These are phyloP conservation scores for Archips xylosteana DNA, from an alignment of 2,888 invertebrate species.

Conservation along the genomic window DNA sequence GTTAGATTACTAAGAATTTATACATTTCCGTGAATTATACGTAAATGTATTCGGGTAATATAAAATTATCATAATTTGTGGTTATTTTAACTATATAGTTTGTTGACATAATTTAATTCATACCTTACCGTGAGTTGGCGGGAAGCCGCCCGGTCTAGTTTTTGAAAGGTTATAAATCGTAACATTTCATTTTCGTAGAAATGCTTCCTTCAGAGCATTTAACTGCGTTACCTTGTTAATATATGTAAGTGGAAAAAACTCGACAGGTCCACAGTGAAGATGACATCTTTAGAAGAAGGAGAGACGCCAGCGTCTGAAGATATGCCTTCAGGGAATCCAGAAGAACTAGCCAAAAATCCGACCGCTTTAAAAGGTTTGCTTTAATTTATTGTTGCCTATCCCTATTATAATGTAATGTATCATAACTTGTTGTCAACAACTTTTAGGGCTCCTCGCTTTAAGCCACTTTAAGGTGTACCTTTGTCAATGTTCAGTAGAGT, in stretches of 20 bases:
- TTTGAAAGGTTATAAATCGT: conserved; percentile 45
- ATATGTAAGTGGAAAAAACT: conserved; percentile 20
- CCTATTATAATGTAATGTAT: background rate
- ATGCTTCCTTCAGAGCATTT: background rate
- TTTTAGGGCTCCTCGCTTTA: background rate
- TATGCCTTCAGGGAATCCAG: conserved; percentile 81
- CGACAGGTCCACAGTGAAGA: conserved; percentile 46
- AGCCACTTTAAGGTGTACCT: background rate
- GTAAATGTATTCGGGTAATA: background rate
- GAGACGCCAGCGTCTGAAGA: conserved; percentile 67
- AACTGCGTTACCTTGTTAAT: background rate
- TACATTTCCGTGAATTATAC: background rate
- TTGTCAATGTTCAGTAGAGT: no score
- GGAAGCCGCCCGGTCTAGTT: conserved; percentile 53
- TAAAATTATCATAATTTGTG: background rate
- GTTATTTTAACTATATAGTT: background rate
- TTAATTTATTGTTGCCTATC: background rate
- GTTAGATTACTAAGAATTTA: background rate
- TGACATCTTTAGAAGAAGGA: conserved; percentile 76
- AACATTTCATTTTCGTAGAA: conserved; percentile 8
- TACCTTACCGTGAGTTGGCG: conserved; percentile 51
- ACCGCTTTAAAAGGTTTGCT: conserved; percentile 86
- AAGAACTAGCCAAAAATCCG: conserved; percentile 87
- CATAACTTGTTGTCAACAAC: background rate
- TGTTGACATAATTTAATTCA: conserved; percentile 38